Evolutionary conservation across 2,797 vertebrate species (phyloP), one percentile per base, ranked within the genome.

Genomic region (Sphaeramia orbicularis): DNA sequence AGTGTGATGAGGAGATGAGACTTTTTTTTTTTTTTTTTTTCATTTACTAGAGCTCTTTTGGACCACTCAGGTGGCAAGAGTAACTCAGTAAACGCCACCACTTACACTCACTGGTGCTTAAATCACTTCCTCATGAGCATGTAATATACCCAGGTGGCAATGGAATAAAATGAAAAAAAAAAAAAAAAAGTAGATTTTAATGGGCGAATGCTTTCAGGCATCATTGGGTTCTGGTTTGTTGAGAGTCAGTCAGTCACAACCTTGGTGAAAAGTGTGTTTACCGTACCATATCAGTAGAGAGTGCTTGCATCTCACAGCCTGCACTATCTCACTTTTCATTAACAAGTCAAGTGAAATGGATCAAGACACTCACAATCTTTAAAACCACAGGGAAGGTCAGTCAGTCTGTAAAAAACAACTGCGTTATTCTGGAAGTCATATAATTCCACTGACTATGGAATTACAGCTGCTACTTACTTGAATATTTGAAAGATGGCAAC

Each of bases 11-110:
- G 63, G 55, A 79, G 75, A 83, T 73, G 65, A 68, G 32, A 19
- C 19, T 74, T 74, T 64, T 74, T 64, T 67, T 44, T 59, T 68
- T 49, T 55, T 57, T 49, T 48, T 40, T 52, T 58, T 69, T 30
- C 54, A 74, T 83, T 81, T 67, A 55, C 63, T 45, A 45, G 47
- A 66, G 69, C 49, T 81, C 59, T 55, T 80, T 56, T 40, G 35
- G 73, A 71, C 55, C 63, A 72, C 66, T 90, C 60, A 57, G 78
- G 65, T 81, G 81, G 30, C 49, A 45, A 82, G 69, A 63, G 63
- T 55, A 86, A 82, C 67, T 78, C 70, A 7, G 56, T 70, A 66
- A 78, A 78, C 81, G 55, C 54, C 53, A 37, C 58, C 54, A 13
- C 74, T 50, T 69, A 74, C 72, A 27, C 56, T 71, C 56, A 16